A percentile compares a stretch with the other conserved stretches of the same genome.
Conservation (phyloP, 1,140 invertebrate species). For the Drosophila parabipectinata region DNA sequence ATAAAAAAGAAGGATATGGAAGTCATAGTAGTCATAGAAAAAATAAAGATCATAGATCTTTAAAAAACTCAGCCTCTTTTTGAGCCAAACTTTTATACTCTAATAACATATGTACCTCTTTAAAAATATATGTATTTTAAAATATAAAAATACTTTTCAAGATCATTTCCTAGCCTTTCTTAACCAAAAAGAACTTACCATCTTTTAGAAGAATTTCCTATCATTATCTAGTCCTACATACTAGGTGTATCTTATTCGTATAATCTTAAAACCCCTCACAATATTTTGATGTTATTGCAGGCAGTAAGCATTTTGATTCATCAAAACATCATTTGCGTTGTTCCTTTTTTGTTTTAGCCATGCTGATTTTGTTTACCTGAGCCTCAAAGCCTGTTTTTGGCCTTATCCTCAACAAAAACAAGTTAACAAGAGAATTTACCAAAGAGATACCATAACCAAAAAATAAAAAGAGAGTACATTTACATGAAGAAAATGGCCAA, state of each 20-base stretch:
- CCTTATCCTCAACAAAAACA: not conserved
- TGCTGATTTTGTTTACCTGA: conserved; percentile 80
- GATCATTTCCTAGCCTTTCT: not conserved
- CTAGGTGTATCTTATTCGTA: conserved; percentile 5
- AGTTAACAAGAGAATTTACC: conserved; percentile 21
- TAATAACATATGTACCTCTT: too few relatives aligned
- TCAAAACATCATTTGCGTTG: conserved; percentile 79
- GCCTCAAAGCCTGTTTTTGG: conserved; percentile 45
- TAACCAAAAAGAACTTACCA: not conserved
- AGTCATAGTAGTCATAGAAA: too few relatives aligned
- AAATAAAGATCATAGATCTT: too few relatives aligned
- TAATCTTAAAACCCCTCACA: not conserved
- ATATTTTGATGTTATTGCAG: conserved; percentile 23
- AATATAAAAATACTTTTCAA: not conserved
- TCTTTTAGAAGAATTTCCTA: not conserved
- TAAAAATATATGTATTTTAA: too few relatives aligned
- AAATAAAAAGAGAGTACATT: not conserved
- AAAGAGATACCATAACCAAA: conserved; percentile 12
- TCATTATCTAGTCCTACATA: not conserved
- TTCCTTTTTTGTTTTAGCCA: conserved; percentile 76
- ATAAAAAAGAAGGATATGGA: not conserved
- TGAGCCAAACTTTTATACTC: too few relatives aligned
- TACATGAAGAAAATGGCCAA: conserved; percentile 23
- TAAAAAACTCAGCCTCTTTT: too few relatives aligned
- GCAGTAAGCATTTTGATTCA: conserved; percentile 69